Evolutionary conservation across 1,140 invertebrate species (phyloP), one percentile per base, ranked within the genome.

Genomic region (Drosophila chauvacae): DNA sequence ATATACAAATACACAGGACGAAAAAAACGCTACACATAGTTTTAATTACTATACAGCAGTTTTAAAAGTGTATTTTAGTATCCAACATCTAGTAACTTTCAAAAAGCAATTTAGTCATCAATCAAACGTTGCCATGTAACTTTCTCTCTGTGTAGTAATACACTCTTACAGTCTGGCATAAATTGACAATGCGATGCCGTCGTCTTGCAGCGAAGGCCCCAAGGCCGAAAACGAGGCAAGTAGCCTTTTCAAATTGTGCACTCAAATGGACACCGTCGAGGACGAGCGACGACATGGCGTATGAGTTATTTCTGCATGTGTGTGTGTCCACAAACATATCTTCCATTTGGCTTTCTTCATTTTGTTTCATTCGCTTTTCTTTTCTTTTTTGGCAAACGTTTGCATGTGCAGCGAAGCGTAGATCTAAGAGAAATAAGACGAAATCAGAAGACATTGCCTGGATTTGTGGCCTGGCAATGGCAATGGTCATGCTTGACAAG

Each of bases 161-260:
- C 9, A 56, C 35, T 35, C 41, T 56, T 26, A 14, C 39, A 47
- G 35, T 33, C 9, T n/a, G 55, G 41, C 26, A 51, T 35, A 63
- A 69, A 77, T 77, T 65, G 62, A 84, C 77, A 84, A 68, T 77
- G 81, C 77, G 77, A 58, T 39, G 44, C 45, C 42, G 35, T 60
- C 58, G 47, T 37, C 75, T 51, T 61, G 75, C 63, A 62, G 39
- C 56, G 18, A 16, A 56, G 51, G 68, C 73, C 83, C 85, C 76
- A 82, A 80, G 84, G 80, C 58, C 76, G 70, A 63, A 66, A 59
- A 23, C 44, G 28, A 87, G 72, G 77, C 59, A 83, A 87, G 85
- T 87, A 87, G 84, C 84, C 85, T 77, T 87, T 87, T 87, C 77
- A 88, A 88, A 83, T 68, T 84, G 84, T 84, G 80, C 84, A 88